phyloP scores from a whole-genome alignment of 2,113 vertebrate species.

The Stictonetta naevosa region DNA sequence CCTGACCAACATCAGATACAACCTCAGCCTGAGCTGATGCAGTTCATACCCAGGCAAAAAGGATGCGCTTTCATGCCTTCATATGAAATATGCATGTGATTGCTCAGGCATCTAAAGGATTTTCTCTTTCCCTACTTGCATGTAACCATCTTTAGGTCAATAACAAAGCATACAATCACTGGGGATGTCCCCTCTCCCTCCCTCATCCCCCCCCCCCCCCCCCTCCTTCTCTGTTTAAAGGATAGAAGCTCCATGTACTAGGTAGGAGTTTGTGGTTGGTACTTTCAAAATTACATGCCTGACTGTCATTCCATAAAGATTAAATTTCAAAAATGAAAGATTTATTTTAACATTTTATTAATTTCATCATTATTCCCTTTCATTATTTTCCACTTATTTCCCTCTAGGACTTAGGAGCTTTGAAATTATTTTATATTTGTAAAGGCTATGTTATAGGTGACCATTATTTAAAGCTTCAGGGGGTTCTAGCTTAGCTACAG shows the following conservation, averaged over 20 bases:
- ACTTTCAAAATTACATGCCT: background rate
- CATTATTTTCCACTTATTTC: background rate
- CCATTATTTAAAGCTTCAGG: background rate
- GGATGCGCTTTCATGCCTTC: background rate
- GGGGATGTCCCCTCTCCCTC: background rate
- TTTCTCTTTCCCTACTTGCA: background rate
- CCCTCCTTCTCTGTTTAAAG: background rate
- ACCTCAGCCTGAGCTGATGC: background rate
- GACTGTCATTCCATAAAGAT: background rate
- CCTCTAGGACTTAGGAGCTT: background rate
- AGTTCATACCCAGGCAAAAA: background rate
- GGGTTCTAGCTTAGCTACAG: background rate
- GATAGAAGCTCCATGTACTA: background rate
- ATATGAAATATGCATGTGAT: slow-evolving; percentile 6
- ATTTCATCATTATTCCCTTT: background rate
- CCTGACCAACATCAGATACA: background rate
- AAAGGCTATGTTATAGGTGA: background rate
- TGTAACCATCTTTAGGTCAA: background rate
- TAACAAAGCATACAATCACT: background rate
- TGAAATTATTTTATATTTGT: background rate
- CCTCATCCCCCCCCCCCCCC: background rate
- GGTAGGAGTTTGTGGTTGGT: background rate
- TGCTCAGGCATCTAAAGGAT: background rate
- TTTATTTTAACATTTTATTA: background rate
- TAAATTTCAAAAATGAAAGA: background rate